A percentile compares a stretch with the other conserved stretches of the same genome.
These are phyloP conservation scores for Celastrina argiolus DNA, from an alignment of 2,888 invertebrate species.

Conservation along the genomic window DNA sequence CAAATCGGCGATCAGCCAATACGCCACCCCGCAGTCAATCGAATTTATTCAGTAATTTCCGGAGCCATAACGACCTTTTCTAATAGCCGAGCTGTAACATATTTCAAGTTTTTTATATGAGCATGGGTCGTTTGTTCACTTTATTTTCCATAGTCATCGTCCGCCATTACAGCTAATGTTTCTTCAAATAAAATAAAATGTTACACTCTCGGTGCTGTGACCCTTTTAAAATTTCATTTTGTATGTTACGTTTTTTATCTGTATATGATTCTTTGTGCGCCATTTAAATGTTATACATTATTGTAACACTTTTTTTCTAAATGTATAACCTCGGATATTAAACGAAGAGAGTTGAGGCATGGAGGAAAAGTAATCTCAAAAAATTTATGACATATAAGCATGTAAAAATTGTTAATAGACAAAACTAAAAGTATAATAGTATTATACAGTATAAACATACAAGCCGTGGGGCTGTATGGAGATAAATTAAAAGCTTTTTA, in stretches of 20 bases:
- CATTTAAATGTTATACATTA: not conserved
- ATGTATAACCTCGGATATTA: not conserved
- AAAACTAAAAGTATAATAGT: too few relatives aligned
- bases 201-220: constrained; percentile 11
- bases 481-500: constrained; percentile 47
- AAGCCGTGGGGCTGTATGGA: constrained; percentile 27
- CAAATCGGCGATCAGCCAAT: constrained; percentile 64
- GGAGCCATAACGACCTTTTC: constrained; percentile 47
- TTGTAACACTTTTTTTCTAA: not conserved
- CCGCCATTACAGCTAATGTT: constrained; percentile 27
- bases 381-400: too few relatives aligned
- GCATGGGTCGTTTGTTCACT: constrained; percentile 21
- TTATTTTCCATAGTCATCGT: constrained; percentile 21
- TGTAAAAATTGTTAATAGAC: too few relatives aligned
- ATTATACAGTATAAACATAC: not conserved
- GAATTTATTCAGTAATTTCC: constrained; percentile 72
- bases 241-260: not conserved
- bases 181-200: constrained; percentile 30
- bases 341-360: too few relatives aligned
- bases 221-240: constrained; percentile 11
- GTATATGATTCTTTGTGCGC: not conserved
- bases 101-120: constrained; percentile 34
- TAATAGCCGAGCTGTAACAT: constrained; percentile 53
- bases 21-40: constrained; percentile 55
- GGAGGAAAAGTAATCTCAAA: too few relatives aligned